These are phyloP conservation scores for Elachura formosa DNA, from an alignment of 2,113 vertebrate species.

Conservation along the genomic window DNA sequence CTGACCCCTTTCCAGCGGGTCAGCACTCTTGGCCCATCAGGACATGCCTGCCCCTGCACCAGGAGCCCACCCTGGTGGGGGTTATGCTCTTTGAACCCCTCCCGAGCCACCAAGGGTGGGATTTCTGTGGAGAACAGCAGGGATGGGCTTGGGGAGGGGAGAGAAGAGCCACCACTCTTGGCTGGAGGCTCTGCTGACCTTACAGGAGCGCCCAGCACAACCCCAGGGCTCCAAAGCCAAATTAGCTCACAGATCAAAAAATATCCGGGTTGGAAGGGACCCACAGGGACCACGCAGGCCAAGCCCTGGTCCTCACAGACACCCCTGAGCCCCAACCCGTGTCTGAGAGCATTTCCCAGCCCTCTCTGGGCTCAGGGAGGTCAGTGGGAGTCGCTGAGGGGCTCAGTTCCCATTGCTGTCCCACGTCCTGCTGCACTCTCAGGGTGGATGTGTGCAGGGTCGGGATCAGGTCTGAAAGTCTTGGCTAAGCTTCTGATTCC, in stretches of 20 bases:
- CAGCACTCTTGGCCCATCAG: neutral
- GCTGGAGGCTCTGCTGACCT: neutral
- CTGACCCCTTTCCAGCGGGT: neutral
- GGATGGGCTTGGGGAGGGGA: neutral
- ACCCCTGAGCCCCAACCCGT: neutral
- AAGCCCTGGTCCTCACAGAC: neutral
- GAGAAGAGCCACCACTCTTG: neutral
- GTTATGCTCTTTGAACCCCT: neutral
- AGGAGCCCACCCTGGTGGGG: neutral
- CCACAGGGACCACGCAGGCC: neutral
- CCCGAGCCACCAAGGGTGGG: fast-evolving
- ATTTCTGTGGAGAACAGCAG: fast-evolving
- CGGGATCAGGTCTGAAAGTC: neutral
- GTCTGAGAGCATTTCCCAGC: fast-evolving
- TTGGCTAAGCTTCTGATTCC: neutral
- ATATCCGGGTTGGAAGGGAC: fast-evolving
- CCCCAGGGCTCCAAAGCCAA: neutral
- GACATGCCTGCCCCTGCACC: neutral
- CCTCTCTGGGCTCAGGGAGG: neutral
- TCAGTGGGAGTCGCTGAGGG: fast-evolving
- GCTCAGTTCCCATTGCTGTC: fast-evolving
- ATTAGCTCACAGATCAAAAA: neutral
- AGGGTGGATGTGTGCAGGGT: neutral
- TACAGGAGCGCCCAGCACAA: fast-evolving
- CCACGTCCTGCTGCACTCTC: neutral